Evolutionary conservation across 2,888 invertebrate species (phyloP).

Genomic region (Cerastis rubricosa): DNA sequence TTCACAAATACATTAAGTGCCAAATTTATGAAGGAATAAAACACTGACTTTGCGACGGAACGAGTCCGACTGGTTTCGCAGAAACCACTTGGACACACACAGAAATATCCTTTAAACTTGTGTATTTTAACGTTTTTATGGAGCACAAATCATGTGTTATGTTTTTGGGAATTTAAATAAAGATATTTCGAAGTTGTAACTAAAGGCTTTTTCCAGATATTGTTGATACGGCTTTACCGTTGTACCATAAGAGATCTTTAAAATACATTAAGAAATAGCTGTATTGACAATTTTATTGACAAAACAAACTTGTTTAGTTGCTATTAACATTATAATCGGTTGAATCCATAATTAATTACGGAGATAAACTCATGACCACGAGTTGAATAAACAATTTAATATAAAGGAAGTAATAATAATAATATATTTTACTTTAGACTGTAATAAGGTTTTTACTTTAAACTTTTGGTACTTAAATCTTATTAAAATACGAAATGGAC

Average conservation of each 20-base stretch:
- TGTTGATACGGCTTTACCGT: neutral
- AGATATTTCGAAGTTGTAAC: neutral
- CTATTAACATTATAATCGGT: neutral
- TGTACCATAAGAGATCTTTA: constrained; percentile 3
- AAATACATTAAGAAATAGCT: constrained; percentile 1
- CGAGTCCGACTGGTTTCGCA: constrained; percentile 60
- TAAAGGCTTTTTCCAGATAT: neutral
- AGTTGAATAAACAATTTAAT: neutral
- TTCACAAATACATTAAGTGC: constrained; percentile 75
- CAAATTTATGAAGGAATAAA: constrained; percentile 79
- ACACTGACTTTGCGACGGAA: constrained; percentile 60
- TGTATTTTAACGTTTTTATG: constrained; percentile 51
- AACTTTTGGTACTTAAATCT: no score
- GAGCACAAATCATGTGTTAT: constrained; percentile 47
- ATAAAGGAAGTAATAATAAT: neutral
- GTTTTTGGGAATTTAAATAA: constrained; percentile 30
- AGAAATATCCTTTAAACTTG: constrained; percentile 44
- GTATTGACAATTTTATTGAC: neutral
- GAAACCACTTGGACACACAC: constrained; percentile 1
- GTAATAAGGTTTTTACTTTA: no score
- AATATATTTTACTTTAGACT: no score
- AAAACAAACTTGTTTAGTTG: constrained; percentile 32
- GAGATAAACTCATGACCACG: neutral
- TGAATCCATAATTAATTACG: constrained; percentile 1
- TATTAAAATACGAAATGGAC: neutral